Evolutionary conservation across 1,140 invertebrate species (phyloP).

Genomic region (Temnothorax curvispinosus): DNA sequence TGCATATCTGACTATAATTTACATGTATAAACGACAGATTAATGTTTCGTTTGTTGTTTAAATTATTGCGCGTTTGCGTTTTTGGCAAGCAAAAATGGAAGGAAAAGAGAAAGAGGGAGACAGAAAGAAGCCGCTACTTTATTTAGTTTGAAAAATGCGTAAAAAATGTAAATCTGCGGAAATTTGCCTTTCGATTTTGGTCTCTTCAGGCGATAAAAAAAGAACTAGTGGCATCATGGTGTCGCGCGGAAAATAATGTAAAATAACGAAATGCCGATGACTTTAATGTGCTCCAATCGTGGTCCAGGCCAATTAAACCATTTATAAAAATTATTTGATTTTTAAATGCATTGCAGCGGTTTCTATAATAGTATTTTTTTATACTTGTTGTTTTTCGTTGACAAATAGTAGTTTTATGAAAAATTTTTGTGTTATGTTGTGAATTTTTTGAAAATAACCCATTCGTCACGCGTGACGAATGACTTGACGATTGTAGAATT

Average conservation of each 20-base stretch:
- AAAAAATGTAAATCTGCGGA: constrained; percentile 27
- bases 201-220: constrained; percentile 8
- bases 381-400: background rate
- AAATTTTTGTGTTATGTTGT: background rate
- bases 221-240: background rate
- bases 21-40: constrained; percentile 3
- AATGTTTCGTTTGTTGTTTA: constrained; percentile 20
- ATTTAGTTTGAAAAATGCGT: constrained; percentile 28
- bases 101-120: background rate
- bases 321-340: constrained; percentile 5
- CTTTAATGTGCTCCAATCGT: background rate
- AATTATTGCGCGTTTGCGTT: constrained; percentile 22
- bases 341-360: background rate
- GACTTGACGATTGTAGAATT: background rate
- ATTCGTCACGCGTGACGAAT: background rate
- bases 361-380: background rate
- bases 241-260: background rate
- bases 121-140: background rate
- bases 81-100: background rate
- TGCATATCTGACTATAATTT: constrained; percentile 30
- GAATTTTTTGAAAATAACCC: background rate
- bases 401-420: background rate
- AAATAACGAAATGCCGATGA: background rate
- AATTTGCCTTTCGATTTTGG: constrained; percentile 1
- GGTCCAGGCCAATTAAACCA: background rate